These are phyloP conservation scores for Gallinago paraguaiae DNA, from an alignment of 2,113 vertebrate species.

Conservation along the genomic window DNA sequence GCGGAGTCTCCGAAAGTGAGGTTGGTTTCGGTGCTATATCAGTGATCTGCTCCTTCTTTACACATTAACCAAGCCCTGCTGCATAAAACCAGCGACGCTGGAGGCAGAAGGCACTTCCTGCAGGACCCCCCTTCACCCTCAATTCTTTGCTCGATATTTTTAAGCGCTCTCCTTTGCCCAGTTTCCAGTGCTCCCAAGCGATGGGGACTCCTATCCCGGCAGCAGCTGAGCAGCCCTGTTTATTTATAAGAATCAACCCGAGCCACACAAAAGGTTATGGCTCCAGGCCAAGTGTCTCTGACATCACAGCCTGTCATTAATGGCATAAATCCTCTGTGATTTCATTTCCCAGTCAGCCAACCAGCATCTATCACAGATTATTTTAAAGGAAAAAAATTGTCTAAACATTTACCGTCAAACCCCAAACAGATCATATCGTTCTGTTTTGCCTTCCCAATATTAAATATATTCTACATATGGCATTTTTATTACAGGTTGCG, in stretches of 20 bases:
- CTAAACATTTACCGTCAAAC: conserved; percentile 63
- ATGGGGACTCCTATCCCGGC: conserved; percentile 20
- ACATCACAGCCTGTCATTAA: conserved; percentile 66
- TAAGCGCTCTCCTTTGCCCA: background rate
- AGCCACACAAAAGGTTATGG: conserved; percentile 65
- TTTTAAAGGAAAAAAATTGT: conserved; percentile 51
- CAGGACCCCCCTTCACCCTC: background rate
- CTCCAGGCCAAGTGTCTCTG: conserved; percentile 52
- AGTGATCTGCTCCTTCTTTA: background rate
- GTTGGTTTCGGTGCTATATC: background rate
- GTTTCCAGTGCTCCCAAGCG: background rate
- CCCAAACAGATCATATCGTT: conserved; percentile 56
- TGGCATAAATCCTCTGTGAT: conserved; percentile 61
- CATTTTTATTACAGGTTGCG: conserved; percentile 51
- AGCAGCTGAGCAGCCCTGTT: conserved; percentile 30
- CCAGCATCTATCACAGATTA: conserved; percentile 51
- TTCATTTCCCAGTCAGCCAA: conserved; percentile 65
- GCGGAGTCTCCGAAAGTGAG: background rate
- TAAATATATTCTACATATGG: conserved; percentile 52
- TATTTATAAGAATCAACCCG: conserved; percentile 46
- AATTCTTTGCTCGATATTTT: background rate
- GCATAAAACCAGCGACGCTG: background rate
- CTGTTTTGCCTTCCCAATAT: conserved; percentile 1
- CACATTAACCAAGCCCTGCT: background rate
- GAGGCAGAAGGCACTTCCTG: background rate